These are phyloP conservation scores for Conopomorpha cramerella DNA, from an alignment of 1,140 invertebrate species.

Conservation along the genomic window DNA sequence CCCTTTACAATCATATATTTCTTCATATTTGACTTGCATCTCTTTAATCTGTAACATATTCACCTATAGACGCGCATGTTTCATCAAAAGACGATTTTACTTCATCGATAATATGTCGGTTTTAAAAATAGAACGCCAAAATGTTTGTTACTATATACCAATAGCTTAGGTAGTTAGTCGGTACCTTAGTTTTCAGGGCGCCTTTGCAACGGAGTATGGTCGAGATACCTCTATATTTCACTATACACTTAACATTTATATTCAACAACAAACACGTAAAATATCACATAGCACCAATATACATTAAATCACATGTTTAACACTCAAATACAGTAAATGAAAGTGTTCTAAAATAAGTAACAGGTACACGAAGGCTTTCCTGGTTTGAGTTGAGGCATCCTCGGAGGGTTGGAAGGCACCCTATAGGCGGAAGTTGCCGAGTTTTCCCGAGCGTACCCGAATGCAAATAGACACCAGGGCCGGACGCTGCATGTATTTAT, in stretches of 20 bases:
- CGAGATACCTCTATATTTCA: constrained; percentile 1
- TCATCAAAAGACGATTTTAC: background rate
- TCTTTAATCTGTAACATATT: background rate
- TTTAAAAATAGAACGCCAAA: background rate
- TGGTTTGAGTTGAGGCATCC: constrained; percentile 34
- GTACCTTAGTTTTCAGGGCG: too few relatives aligned
- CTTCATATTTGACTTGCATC: background rate
- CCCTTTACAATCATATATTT: constrained; percentile 2
- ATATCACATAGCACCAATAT: background rate
- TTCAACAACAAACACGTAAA: constrained; percentile 1
- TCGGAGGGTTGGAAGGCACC: constrained; percentile 40
- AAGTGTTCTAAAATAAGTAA: constrained; percentile 38
- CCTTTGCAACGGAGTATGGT: too few relatives aligned
- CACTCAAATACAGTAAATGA: constrained; percentile 18
- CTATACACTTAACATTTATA: constrained; percentile 9
- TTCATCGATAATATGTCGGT: too few relatives aligned
- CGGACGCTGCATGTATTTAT: constrained; percentile 3
- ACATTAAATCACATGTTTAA: background rate
- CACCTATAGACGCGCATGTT: background rate
- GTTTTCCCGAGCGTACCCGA: constrained; percentile 29
- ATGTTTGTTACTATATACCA: background rate
- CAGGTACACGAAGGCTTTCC: constrained; percentile 55
- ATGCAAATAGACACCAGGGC: constrained; percentile 34
- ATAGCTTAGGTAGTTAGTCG: too few relatives aligned
- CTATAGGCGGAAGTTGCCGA: constrained; percentile 42